Evolutionary conservation across 2,888 invertebrate species (phyloP).

Genomic region (Sussaba pulchella): DNA sequence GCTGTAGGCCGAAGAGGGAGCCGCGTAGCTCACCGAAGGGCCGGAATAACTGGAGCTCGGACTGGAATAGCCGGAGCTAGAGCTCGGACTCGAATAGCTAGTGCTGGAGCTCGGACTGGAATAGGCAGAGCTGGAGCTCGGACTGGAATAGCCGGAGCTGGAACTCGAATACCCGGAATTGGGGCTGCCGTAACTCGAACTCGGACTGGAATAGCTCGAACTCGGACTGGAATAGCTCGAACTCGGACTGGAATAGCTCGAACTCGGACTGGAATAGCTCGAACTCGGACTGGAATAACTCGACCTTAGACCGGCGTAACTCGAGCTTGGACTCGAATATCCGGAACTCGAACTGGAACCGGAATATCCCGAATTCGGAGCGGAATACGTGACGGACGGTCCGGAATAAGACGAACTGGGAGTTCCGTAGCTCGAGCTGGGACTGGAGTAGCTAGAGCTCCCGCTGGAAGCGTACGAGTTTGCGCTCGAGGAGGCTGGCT

Average conservation of each 20-base stretch:
- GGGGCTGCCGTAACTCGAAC: conserved; percentile 50
- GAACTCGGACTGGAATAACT: conserved; percentile 70
- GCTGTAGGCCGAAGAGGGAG: conserved; percentile 58
- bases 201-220: conserved; percentile 52
- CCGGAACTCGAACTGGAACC: conserved; percentile 59
- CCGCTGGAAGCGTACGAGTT: conserved; percentile 65
- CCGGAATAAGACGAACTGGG: too few species aligned
- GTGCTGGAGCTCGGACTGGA: conserved; percentile 49
- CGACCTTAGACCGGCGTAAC: conserved; percentile 58
- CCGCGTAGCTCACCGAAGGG: conserved; percentile 59
- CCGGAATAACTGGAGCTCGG: conserved; percentile 48
- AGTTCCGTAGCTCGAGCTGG: conserved; percentile 58
- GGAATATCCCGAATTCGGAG: conserved; percentile 47
- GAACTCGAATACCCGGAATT: conserved; percentile 66
- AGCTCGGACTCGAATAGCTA: conserved; percentile 58
- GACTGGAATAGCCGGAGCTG: conserved; percentile 64
- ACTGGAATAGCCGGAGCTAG: conserved; percentile 65
- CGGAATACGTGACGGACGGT: too few species aligned
- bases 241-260: conserved; percentile 54
- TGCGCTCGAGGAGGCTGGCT: conserved; percentile 75
- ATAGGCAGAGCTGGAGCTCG: conserved; percentile 65
- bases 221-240: conserved; percentile 61
- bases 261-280: conserved; percentile 57
- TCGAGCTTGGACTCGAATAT: too few species aligned
- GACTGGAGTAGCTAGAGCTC: conserved; percentile 60